phyloP scores from a whole-genome alignment of 2,888 invertebrate species.

The Colletes collaris region DNA sequence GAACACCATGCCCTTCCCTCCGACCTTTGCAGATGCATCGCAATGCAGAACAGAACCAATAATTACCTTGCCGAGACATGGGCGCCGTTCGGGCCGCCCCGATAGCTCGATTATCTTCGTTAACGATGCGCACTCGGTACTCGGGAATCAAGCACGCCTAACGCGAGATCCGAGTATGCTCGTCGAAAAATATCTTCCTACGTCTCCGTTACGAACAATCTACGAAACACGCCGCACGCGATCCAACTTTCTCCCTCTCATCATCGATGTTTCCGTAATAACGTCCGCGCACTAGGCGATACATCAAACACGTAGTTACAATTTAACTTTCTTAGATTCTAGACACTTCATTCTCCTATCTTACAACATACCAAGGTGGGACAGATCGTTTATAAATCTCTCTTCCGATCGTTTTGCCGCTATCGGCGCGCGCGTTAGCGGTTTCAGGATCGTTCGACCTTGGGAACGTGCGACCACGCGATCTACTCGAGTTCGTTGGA shows the following conservation, averaged over 20 bases:
- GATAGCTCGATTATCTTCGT: constrained; percentile 29
- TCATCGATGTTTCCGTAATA: background rate
- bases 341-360: too few species aligned
- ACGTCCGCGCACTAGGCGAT: too few species aligned
- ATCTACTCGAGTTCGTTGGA: constrained; percentile 46
- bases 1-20: constrained; percentile 31
- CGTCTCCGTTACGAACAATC: background rate
- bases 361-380: background rate
- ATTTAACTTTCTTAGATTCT: too few species aligned
- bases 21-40: constrained; percentile 56
- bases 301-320: too few species aligned
- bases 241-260: background rate
- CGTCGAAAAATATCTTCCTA: constrained; percentile 13
- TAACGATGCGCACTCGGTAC: constrained; percentile 12
- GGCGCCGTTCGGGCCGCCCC: constrained; percentile 50
- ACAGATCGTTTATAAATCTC: constrained; percentile 1
- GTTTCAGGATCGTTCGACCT: constrained; percentile 32
- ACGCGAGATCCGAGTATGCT: constrained; percentile 1
- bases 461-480: constrained; percentile 28
- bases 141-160: constrained; percentile 7
- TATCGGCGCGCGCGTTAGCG: constrained; percentile 12
- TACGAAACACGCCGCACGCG: background rate
- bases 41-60: constrained; percentile 52
- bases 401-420: constrained; percentile 22
- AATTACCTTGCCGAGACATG: constrained; percentile 52